Conservation (phyloP, 2,797 vertebrate genomes). For the Leucoraja ocellata region DNA sequence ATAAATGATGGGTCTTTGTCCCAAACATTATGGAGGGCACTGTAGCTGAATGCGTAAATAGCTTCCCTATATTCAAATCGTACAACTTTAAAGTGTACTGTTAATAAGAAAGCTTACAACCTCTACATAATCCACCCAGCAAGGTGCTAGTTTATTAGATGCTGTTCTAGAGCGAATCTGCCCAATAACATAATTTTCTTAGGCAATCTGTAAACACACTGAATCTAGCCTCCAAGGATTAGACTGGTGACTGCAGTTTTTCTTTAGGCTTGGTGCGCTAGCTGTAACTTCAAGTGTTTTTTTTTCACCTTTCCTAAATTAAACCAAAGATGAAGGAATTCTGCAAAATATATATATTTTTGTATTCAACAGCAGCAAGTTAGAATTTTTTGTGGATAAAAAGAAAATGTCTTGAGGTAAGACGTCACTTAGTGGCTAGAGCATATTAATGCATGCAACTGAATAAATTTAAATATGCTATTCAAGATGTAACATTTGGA, state of each 20-base stretch:
- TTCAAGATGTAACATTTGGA: conserved; percentile 4
- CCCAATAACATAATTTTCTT: background rate
- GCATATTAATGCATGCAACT: background rate
- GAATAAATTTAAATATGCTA: background rate
- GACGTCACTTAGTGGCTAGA: background rate
- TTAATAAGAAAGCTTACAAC: background rate
- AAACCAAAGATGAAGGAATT: background rate
- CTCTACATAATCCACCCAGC: background rate
- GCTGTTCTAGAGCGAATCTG: background rate
- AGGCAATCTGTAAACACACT: background rate
- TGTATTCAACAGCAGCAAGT: background rate
- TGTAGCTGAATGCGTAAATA: background rate
- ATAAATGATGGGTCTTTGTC: too few relatives aligned
- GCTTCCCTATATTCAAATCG: background rate
- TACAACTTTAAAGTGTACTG: background rate
- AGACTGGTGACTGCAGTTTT: background rate
- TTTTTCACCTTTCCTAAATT: background rate
- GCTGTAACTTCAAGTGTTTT: background rate
- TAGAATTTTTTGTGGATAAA: background rate
- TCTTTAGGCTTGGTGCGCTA: background rate
- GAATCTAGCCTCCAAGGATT: background rate
- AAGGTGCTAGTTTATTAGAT: background rate
- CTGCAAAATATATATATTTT: background rate
- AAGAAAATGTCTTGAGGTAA: background rate
- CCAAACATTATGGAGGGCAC: too few relatives aligned